These are phyloP conservation scores for Diplolepis rosae DNA, from an alignment of 2,888 invertebrate genomes.

Conservation along the genomic window DNA sequence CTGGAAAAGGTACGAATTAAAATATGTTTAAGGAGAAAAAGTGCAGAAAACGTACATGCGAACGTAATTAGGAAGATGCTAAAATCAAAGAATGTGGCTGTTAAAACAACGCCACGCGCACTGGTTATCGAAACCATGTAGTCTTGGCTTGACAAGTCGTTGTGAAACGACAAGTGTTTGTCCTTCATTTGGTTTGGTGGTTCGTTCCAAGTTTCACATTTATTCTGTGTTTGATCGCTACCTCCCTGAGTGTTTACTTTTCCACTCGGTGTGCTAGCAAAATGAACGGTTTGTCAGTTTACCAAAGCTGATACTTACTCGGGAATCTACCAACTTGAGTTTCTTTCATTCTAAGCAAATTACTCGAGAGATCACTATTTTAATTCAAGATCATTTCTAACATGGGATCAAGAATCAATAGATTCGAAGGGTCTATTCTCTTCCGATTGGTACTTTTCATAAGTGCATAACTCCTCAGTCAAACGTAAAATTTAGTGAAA, in stretches of 20 bases:
- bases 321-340: constrained; percentile 22
- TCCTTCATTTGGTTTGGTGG: constrained; percentile 43
- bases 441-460: neutral
- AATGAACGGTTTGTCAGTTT: constrained; percentile 32
- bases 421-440: neutral
- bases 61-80: constrained; percentile 61
- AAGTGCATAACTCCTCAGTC: too few relatives aligned
- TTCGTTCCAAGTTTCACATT: constrained; percentile 41
- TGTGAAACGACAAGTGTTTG: constrained; percentile 46
- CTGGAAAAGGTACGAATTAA: neutral
- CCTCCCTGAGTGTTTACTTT: constrained; percentile 50
- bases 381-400: neutral
- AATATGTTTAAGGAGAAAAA: neutral
- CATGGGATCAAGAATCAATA: neutral
- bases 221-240: constrained; percentile 47
- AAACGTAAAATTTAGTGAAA: too few relatives aligned
- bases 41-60: neutral
- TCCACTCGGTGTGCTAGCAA: constrained; percentile 39
- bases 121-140: constrained; percentile 37
- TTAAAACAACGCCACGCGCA: constrained; percentile 57
- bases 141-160: constrained; percentile 24
- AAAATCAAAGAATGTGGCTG: constrained; percentile 50
- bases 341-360: constrained; percentile 52
- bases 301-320: constrained; percentile 27
- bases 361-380: constrained; percentile 26